phyloP scores from a whole-genome alignment of 2,888 invertebrate genomes.

The Mystacides longicornis region DNA sequence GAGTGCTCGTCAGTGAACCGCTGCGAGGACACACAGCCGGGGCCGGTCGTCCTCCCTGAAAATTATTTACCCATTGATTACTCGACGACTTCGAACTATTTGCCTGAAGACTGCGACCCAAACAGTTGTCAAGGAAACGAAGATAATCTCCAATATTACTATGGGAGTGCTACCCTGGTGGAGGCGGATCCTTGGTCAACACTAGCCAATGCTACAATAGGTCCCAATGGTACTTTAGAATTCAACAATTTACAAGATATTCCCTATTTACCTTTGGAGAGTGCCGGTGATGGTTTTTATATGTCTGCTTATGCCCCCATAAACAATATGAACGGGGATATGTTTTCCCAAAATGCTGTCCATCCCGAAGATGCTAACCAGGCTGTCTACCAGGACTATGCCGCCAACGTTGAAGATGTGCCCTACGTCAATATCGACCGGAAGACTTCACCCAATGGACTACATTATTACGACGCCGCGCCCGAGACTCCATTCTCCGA shows the following conservation, averaged over 20 bases:
- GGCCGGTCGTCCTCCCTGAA: conserved; percentile 42
- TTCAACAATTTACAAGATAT: conserved; percentile 33
- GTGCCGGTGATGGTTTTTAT: not conserved
- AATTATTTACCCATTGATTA: conserved; percentile 49
- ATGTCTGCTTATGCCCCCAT: conserved; percentile 33
- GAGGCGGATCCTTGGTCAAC: conserved; percentile 44
- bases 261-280: conserved; percentile 40
- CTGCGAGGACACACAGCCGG: conserved; percentile 34
- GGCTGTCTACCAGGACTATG: conserved; percentile 42
- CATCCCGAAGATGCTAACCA: conserved; percentile 31
- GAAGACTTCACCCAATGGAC: conserved; percentile 27
- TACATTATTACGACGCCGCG: conserved; percentile 22
- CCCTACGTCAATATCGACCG: conserved; percentile 38
- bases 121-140: conserved; percentile 2
- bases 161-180: conserved; percentile 36
- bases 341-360: conserved; percentile 35
- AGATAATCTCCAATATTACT: conserved; percentile 28
- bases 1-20: conserved; percentile 39
- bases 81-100: conserved; percentile 31
- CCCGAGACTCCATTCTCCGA: conserved; percentile 19
- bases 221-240: not conserved
- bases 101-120: conserved; percentile 28
- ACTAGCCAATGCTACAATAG: conserved; percentile 3
- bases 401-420: conserved; percentile 37
- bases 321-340: conserved; percentile 31